Evolutionary conservation across 2,113 vertebrate species (phyloP), one percentile per base, ranked within the genome.

Genomic region (Oostethus manadensis): DNA sequence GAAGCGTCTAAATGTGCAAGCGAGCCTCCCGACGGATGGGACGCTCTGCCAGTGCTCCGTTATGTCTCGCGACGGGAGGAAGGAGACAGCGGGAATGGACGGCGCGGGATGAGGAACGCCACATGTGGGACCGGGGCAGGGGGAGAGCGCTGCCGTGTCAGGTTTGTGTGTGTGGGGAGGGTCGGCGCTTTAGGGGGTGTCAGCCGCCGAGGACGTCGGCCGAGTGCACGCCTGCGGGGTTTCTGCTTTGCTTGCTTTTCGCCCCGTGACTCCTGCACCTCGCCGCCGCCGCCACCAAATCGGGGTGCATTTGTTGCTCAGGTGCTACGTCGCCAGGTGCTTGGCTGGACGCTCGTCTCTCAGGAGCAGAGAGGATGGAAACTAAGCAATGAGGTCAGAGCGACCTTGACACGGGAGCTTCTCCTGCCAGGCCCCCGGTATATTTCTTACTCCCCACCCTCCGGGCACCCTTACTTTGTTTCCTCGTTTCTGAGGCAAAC

Each of bases 1-100:
- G 93, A 92, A 94, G 93, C 94, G 93, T 91, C 94, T 92, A 92
- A 92, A 92, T 93, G 91, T 92, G 89, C 91, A 92, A 89, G 88
- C 90, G 92, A 89, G 90, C 90, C 92, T 89, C 89, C 55, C 91
- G 91, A 93, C 93, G 92, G 93, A 94, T 92, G 91, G 93, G 90
- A 93, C 87, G 89, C 89, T 88, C 40, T 77, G 74, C 78, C 65
- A 11, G 78, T 65, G 73, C 62, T 70, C 66, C 73, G 63, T 61
- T 76, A 72, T 53, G 70, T 56, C 58, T 66, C 86, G 77, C 84
- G 40, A 54, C 65, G 92, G 86, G 88, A 88, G 90, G 90, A 87
- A 89, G 38, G 89, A 86, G 85, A 88, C 90, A 86, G 91, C 87
- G 90, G 90, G 89, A 85, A 85, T 43, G 90, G 93, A 91, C 92